Base-by-base conservation (phyloP, 2,113 vertebrate species). In the Himantopus leucocephalus region DNA sequence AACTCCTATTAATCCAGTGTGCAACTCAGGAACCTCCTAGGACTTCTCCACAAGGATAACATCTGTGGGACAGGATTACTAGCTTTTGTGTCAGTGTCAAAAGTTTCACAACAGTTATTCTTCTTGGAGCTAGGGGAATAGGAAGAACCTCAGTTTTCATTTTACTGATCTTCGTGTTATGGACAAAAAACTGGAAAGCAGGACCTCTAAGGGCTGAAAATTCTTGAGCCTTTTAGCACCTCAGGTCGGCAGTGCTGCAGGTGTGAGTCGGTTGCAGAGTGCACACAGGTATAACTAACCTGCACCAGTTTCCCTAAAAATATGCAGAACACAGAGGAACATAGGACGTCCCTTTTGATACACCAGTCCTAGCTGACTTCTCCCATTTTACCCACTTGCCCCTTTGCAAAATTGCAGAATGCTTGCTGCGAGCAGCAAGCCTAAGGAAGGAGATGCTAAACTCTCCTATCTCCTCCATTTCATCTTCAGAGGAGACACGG, bases 11-110 rank as follows among this genome's bases (percentile, higher is more conserved):
- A 87, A 88, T 78, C 37, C 92, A 87, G 73, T 0, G 77, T 50
- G 81, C 72, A 80, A 4, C 68, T 66, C 84, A 26, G 83, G 94
- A 97, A 55, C 84, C 73, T 95, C 92, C 77, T 30, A 81, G 85
- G 95, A 87, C 74, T 85, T 13, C 62, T 87, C 60, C 90, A 88
- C 77, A 23, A 92, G 85, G 94, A 85, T 37, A 90, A 78, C 94
- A 94, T 93, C 95, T 95, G 92, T 68, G 93, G 86, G 84, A 72
- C 86, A 77, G 82, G 41, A 56, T n/a, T 14, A 52, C n/a, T 3
- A 58, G 87, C 87, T 53, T 56, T 72, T 52, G 43, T 75, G 75
- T 53, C 82, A 75, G 4, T 88, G 88, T 93, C 56, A 76, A 18
- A 9, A 59, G 68, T 78, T 83, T 52, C 85, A 90, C 88, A 63